phyloP scores from a whole-genome alignment of 2,113 vertebrate species.

The Polypterus bichir region DNA sequence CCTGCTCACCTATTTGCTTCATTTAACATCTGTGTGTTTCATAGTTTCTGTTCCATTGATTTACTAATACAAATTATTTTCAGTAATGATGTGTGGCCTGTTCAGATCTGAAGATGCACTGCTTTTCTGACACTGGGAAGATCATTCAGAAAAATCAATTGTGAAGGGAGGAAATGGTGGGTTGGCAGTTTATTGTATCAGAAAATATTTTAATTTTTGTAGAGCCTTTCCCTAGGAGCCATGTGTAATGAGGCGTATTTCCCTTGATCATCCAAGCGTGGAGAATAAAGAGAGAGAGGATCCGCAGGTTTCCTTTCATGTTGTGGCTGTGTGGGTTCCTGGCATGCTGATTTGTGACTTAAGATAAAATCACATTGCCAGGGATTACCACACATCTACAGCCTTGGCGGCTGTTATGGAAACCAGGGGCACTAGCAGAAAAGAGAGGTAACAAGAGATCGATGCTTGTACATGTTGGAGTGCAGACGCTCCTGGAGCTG shows the following conservation, averaged over 20 bases:
- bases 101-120: no score
- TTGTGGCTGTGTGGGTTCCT: slow-evolving; percentile 98
- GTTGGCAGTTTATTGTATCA: no score
- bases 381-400: slow-evolving; percentile 97
- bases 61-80: no score
- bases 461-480: slow-evolving; percentile 20
- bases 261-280: slow-evolving; percentile 42
- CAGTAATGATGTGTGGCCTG: no score
- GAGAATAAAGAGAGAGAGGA: slow-evolving; percentile 31
- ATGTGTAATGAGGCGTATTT: slow-evolving; percentile 57
- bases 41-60: no score
- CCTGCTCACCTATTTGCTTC: no score
- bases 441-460: neutral
- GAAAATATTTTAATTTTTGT: slow-evolving; percentile 39
- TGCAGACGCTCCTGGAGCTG: slow-evolving; percentile 19
- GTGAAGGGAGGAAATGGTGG: no score
- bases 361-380: slow-evolving; percentile 99
- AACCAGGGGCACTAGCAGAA: slow-evolving; percentile 32
- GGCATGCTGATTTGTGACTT: slow-evolving; percentile 99
- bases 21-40: no score
- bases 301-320: slow-evolving; percentile 41
- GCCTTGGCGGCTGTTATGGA: slow-evolving; percentile 64
- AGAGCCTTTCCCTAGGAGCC: slow-evolving; percentile 38
- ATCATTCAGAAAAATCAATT: no score
- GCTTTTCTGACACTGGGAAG: no score